Base-by-base conservation (phyloP, 2,888 invertebrate genomes). In the Drosophila vallismaia region DNA sequence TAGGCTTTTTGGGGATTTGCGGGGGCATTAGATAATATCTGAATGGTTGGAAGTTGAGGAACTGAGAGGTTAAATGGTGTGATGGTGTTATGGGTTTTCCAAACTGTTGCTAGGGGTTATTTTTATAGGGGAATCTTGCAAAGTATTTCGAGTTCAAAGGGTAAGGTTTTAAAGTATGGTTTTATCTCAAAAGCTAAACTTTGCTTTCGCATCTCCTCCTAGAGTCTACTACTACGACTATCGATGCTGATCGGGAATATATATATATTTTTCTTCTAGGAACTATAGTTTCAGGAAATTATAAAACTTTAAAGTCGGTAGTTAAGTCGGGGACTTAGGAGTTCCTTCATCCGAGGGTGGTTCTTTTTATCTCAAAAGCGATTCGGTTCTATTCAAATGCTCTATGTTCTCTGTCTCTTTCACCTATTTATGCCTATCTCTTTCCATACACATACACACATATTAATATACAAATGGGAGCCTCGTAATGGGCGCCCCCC, bases 21-120 rank as follows among this genome's bases (percentile, higher is more conserved):
- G 56, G 73, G 12, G 79, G 79, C 83, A 52, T 85, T 81, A 81
- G 82, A 81, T 81, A 81, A 85, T 81, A 81, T 81, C 80, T 82
- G 64, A 31, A 14, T 29, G 8, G 64, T 24, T 12, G 64, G 38
- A 8, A 3, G 29, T 28, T 4, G 42, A 4, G 19, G 12, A 7
- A 14, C 12, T 40, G 12, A 6, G 12, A 6, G 44, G 33, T 10
- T 10, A n/a, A n/a, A n/a, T n/a, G n/a, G n/a, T 10, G 36, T 4
- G 36, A 36, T 36, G 36, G 5, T n/a, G 36, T 4, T n/a, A 36
- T 36, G 36, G 5, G 5, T 36, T 64, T 64, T 44, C 64, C 36
- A 64, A 64, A 12, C 36, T n/a, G 36, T 36, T 36, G 36, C 36
- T 36, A 36, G 36, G 36, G 36, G n/a, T n/a, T 36, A 6, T 6